Evolutionary conservation across 1,140 invertebrate species (phyloP).

Genomic region (Trachelipus rathkii): DNA sequence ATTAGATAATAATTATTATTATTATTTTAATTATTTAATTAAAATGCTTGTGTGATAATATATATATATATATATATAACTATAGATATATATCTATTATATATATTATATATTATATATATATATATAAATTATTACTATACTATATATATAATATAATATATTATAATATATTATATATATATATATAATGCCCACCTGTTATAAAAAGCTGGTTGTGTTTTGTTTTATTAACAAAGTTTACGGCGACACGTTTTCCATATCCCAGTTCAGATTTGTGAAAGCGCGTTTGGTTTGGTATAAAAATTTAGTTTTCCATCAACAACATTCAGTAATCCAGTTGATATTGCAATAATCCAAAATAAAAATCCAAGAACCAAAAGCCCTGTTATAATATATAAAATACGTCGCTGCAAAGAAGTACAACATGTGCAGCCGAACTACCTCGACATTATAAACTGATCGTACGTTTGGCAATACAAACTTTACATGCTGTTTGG

Average conservation of each 20-base stretch:
- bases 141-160: too few species aligned
- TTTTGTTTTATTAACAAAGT: constrained; percentile 36
- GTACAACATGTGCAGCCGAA: constrained; percentile 19
- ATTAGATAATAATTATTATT: too few species aligned
- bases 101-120: too few species aligned
- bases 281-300: constrained; percentile 58
- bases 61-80: too few species aligned
- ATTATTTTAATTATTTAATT: too few species aligned
- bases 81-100: too few species aligned
- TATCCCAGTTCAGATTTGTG: constrained; percentile 60
- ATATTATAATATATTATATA: too few species aligned
- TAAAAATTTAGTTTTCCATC: constrained; percentile 57
- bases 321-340: constrained; percentile 68
- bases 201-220: background rate
- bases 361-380: constrained; percentile 63
- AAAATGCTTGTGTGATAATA: too few species aligned
- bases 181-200: background rate
- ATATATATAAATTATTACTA: too few species aligned
- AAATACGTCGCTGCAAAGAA: constrained; percentile 61
- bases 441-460: constrained; percentile 4
- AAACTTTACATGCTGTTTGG: background rate
- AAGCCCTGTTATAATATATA: constrained; percentile 64
- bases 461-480: background rate
- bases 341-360: constrained; percentile 70
- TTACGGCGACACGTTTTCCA: constrained; percentile 61